Percentiles rank a stretch among this genome's conserved stretches.
phyloP scores from a whole-genome alignment of 1,140 invertebrate species.

The Carcinoscorpius rotundicauda region DNA sequence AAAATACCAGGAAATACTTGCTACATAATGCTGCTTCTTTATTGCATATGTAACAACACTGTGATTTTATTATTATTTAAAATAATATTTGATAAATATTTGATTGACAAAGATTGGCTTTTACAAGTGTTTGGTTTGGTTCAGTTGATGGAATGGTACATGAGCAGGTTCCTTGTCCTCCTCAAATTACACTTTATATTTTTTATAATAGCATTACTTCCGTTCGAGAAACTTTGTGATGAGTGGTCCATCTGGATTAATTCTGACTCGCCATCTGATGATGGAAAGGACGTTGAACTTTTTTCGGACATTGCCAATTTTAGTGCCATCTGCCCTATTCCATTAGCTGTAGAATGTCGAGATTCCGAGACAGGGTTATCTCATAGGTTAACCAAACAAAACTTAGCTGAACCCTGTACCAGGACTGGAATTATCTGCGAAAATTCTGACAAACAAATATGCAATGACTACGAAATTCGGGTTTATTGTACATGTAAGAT shows the following conservation, averaged over 20 bases:
- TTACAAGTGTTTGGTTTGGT: no score
- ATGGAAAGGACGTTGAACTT: constrained; percentile 29
- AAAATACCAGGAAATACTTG: no score
- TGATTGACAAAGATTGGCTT: no score
- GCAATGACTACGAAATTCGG: constrained; percentile 35
- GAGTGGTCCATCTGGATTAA: constrained; percentile 36
- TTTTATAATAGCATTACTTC: constrained; percentile 2
- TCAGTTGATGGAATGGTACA: no score
- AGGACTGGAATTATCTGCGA: constrained; percentile 3
- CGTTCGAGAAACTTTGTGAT: constrained; percentile 5
- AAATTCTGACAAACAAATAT: constrained; percentile 18
- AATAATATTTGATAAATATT: no score
- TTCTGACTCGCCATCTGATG: constrained; percentile 26
- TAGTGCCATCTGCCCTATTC: neutral
- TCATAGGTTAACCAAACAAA: no score
- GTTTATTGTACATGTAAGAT: constrained; percentile 33
- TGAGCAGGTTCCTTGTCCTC: no score
- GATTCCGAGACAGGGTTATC: neutral
- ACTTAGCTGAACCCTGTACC: neutral
- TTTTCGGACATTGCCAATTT: constrained; percentile 24
- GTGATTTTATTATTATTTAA: no score
- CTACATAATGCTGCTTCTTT: no score
- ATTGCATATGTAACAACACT: no score
- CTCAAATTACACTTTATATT: neutral
- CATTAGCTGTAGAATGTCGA: neutral